Base-by-base conservation (phyloP, 2,797 vertebrate species). In the Esox lucius region DNA sequence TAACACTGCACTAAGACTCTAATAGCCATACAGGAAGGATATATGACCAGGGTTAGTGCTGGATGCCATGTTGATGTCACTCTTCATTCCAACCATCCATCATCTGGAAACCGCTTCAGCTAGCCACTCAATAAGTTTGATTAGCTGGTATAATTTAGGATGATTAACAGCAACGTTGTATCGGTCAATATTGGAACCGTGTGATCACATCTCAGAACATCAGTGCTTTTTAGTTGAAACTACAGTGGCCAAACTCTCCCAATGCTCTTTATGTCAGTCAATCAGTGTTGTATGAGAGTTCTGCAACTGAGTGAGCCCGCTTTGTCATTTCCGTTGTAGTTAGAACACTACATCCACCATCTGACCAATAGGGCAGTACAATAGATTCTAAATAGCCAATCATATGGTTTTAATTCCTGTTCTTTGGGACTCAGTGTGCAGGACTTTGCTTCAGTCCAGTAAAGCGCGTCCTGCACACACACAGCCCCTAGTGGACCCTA, bases 271-370 rank as follows among this genome's bases (percentile, higher is more conserved):
- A 5, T 62, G 61, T 75, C 22, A 75, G 9, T 68, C 33, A 59
- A 39, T 68, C 73, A 73, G 31, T 39, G 48, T 73, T 67, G 13
- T 28, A 69, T 69, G 62, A 42, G 76, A 68, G 84, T 70, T 71
- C 71, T 64, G 26, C 12, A 64, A 5, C 5, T 31, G 15, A 65
- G 28, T 75, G 66, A 75, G 39, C 61, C 48, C 64, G 64, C 62
- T 61, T 1, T 48, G 70, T 74, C 78, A 68, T 67, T 51, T 83
- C 16, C 67, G 66, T 62, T 82, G 87, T 87, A 89, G 86, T 89
- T 90, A 88, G 88, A 90, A 91, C 89, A 91, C 89, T 87, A 91
- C 87, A 83, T 84, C 64, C 84, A 81, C 75, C 84, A 74, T 81
- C 79, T 82, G 42, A 46, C 42, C 42, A 5, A 84, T 82, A 6